A percentile compares a stretch with the other conserved stretches of the same genome.
Conservation (phyloP, 2,888 invertebrate species). For the Drosophila acutilabella region DNA sequence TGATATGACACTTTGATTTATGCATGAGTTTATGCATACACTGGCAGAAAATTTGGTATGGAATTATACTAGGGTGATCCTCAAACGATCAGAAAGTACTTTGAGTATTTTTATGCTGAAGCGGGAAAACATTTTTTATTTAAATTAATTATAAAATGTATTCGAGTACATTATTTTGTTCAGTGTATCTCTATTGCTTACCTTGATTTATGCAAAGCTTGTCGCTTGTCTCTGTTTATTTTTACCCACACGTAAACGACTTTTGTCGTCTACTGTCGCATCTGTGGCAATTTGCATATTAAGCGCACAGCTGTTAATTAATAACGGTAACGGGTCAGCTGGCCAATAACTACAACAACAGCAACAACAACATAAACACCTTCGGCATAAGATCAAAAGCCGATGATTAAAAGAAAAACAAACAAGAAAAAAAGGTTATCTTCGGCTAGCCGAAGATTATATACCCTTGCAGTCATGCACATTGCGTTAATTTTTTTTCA, state of each 20-base stretch:
- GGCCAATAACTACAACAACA: slow-evolving; percentile 34
- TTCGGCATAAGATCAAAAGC: slow-evolving; percentile 68
- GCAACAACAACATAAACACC: slow-evolving; percentile 30
- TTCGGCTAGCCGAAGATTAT: too few species aligned
- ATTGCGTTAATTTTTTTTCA: too few species aligned
- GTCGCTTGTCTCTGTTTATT: slow-evolving; percentile 18
- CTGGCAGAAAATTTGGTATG: too few species aligned
- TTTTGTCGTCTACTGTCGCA: slow-evolving; percentile 43
- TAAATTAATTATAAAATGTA: too few species aligned
- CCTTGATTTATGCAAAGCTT: slow-evolving; percentile 42
- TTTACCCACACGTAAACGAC: slow-evolving; percentile 40
- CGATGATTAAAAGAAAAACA: slow-evolving; percentile 15
- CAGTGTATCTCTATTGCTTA: slow-evolving; percentile 6
- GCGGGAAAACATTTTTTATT: too few species aligned
- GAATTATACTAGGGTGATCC: too few species aligned
- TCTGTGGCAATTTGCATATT: slow-evolving; percentile 76
- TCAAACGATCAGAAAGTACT: too few species aligned
- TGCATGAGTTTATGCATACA: neutral
- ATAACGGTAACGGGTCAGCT: slow-evolving; percentile 76
- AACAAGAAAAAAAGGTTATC: too few species aligned
- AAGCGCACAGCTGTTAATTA: slow-evolving; percentile 79
- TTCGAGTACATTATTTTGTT: too few species aligned
- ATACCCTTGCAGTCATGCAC: too few species aligned
- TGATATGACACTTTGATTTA: slow-evolving; percentile 40
- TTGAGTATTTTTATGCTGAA: too few species aligned